A percentile compares a stretch with the other conserved stretches of the same genome.
Conservation (phyloP, 2,113 vertebrate genomes). For the Andinoacara biseriatus region DNA sequence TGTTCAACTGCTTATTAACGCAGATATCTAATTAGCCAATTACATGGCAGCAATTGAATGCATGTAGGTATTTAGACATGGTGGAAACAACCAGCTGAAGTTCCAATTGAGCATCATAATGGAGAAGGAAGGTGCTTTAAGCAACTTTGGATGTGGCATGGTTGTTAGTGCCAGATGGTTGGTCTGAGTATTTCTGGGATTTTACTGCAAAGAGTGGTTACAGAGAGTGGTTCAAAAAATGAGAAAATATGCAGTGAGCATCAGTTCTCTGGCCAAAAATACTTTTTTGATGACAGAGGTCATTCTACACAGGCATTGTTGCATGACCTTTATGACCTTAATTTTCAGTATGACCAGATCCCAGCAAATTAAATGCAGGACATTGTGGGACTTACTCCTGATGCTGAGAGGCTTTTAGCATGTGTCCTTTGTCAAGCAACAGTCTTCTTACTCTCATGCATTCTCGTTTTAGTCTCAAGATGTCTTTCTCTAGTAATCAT, state of each 20-base stretch:
- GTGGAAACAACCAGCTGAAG: neutral
- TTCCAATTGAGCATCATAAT: too few species aligned
- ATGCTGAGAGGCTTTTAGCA: neutral
- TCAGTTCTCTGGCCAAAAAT: neutral
- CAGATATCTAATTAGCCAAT: neutral
- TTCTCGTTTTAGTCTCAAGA: neutral
- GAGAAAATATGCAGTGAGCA: neutral
- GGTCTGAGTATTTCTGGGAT: neutral
- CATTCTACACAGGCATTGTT: neutral
- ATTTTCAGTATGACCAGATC: neutral
- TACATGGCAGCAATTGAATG: neutral
- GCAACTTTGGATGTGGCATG: neutral
- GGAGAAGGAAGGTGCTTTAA: too few species aligned
- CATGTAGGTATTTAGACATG: neutral
- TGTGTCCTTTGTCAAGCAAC: neutral
- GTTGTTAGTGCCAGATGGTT: neutral
- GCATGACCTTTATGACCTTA: neutral
- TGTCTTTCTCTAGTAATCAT: neutral
- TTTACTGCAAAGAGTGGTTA: neutral
- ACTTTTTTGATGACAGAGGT: too few species aligned
- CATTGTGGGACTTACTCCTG: neutral
- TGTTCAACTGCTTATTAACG: too few species aligned
- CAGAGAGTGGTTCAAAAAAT: neutral
- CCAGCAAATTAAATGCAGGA: neutral
- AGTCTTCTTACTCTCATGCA: neutral